phyloP scores from a whole-genome alignment of 2,797 vertebrate species.

The Rhabdomys pumilio region DNA sequence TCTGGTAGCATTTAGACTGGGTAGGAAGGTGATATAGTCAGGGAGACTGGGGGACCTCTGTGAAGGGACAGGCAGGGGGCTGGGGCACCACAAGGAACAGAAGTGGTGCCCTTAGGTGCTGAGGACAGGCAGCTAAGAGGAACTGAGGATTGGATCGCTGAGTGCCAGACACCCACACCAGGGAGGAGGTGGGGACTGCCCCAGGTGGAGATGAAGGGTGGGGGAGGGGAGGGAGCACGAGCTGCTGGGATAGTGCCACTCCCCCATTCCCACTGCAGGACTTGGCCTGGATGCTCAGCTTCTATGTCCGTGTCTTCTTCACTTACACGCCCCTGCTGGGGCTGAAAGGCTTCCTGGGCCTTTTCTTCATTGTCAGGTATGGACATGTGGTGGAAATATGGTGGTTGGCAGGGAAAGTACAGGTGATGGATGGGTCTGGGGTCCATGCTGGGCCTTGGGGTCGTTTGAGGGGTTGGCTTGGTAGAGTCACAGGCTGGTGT shows the following conservation, averaged over 20 bases:
- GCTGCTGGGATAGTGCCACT: not conserved
- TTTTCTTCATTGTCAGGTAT: slow-evolving; percentile 94
- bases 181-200: not conserved
- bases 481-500: not conserved
- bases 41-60: not conserved
- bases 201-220: fast-evolving
- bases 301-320: slow-evolving; percentile 92
- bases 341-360: slow-evolving; percentile 90
- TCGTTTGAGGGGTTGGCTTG: not conserved
- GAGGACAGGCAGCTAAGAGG: not conserved
- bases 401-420: not conserved
- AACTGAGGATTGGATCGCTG: not conserved
- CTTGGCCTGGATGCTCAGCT: slow-evolving; percentile 94
- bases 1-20: not conserved
- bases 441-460: not conserved
- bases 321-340: slow-evolving; percentile 93
- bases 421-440: not conserved
- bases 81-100: too few species aligned
- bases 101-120: not conserved
- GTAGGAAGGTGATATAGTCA: not conserved
- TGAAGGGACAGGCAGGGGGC: not conserved
- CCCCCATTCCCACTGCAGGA: slow-evolving; percentile 89
- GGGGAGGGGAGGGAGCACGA: too few species aligned
- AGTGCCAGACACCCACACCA: not conserved
- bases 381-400: not conserved